Conservation (phyloP, 2,888 invertebrate species). For the Doris montereyensis region DNA sequence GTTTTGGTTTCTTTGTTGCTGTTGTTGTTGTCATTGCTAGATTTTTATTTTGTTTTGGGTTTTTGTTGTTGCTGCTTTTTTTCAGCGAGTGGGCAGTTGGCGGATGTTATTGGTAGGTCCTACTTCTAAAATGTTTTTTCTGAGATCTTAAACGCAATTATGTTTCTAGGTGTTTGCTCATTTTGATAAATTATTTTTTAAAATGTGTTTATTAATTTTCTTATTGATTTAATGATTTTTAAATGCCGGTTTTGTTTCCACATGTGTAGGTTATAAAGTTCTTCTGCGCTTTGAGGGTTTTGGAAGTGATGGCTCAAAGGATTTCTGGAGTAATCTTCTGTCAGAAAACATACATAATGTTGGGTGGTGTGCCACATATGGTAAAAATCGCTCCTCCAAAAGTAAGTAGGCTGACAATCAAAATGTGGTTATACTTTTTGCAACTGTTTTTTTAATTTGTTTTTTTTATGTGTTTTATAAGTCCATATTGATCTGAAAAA, state of each 20-base stretch:
- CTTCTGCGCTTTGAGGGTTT: slow-evolving; percentile 89
- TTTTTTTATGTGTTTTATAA: too few relatives aligned
- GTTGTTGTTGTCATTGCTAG: background rate
- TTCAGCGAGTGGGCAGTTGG: background rate
- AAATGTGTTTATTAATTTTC: background rate
- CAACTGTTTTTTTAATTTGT: too few relatives aligned
- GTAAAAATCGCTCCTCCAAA: slow-evolving; percentile 94
- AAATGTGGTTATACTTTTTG: too few relatives aligned
- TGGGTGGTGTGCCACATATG: slow-evolving; percentile 97
- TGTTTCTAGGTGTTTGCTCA: background rate
- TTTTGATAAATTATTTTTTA: background rate
- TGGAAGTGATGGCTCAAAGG: slow-evolving; percentile 87
- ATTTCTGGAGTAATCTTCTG: slow-evolving; percentile 97
- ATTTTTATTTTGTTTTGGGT: background rate
- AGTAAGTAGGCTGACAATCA: too few relatives aligned
- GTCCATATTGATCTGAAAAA: background rate
- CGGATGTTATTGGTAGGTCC: too few relatives aligned
- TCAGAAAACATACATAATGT: slow-evolving; percentile 96
- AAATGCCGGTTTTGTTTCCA: background rate
- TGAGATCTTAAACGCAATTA: too few relatives aligned
- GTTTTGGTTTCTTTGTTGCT: too few relatives aligned
- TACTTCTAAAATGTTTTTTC: too few relatives aligned
- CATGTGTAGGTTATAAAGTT: slow-evolving; percentile 76
- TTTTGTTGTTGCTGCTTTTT: too few relatives aligned
- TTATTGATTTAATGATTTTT: background rate